Conservation (phyloP, 2,113 vertebrate species). For the Caracal caracal region DNA sequence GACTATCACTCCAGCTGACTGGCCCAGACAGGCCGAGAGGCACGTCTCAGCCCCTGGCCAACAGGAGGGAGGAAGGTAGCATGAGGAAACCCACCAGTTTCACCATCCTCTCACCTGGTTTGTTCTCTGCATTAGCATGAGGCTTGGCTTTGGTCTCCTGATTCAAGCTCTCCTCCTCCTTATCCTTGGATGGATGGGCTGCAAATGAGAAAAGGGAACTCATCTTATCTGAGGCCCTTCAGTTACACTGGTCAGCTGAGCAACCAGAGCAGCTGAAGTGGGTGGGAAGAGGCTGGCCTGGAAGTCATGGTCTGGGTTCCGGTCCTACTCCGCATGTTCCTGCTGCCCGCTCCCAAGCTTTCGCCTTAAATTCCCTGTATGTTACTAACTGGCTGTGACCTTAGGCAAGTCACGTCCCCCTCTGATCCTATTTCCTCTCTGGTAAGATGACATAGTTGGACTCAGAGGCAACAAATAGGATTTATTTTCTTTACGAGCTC, state of each 20-base stretch:
- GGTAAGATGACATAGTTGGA: not conserved
- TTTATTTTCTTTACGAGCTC: conserved; percentile 2
- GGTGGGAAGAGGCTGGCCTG: not conserved
- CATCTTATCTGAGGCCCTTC: not conserved
- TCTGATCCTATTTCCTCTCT: not conserved
- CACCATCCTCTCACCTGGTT: conserved; percentile 62
- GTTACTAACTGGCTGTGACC: not conserved
- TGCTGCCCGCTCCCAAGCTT: not conserved
- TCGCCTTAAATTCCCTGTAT: not conserved
- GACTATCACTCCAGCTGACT: not conserved
- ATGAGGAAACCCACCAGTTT: not conserved
- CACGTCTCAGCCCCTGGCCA: not conserved
- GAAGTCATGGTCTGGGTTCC: not conserved
- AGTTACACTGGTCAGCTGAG: too few relatives aligned
- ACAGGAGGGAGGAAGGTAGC: not conserved
- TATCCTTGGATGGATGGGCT: conserved; percentile 58
- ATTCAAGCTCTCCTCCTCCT: conserved; percentile 58
- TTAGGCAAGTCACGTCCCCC: not conserved
- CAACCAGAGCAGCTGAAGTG: not conserved
- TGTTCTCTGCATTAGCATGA: conserved; percentile 58
- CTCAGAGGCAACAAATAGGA: not conserved
- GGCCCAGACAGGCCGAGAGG: not conserved
- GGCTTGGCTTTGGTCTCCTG: conserved; percentile 43
- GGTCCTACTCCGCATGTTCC: not conserved
- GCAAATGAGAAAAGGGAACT: conserved; percentile 50